A percentile compares a stretch with the other conserved stretches of the same genome.
Conservation (phyloP, 2,797 vertebrate species). For the Aphelocoma californica region DNA sequence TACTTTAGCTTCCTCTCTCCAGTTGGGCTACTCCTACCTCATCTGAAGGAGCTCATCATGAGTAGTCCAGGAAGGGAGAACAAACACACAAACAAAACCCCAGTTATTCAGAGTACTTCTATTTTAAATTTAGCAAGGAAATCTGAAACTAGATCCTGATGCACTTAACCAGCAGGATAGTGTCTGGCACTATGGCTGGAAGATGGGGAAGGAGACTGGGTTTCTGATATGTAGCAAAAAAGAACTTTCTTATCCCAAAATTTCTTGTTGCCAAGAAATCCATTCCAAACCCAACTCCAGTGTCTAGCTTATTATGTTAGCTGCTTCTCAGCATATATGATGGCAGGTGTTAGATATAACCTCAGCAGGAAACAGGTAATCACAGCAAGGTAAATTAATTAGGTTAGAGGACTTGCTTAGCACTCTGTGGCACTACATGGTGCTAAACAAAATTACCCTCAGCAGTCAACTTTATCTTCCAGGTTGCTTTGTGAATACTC, state of each 20-base stretch:
- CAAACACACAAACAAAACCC: neutral
- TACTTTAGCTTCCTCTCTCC: neutral
- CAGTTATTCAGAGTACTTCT: neutral
- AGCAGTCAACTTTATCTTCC: neutral
- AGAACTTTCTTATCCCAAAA: neutral
- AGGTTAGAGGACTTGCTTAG: neutral
- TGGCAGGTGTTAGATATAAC: neutral
- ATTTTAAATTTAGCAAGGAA: neutral
- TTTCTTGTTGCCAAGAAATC: neutral
- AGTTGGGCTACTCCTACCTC: neutral
- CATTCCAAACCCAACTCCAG: neutral
- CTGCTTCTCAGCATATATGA: neutral
- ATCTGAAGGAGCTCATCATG: neutral
- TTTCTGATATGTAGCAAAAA: neutral
- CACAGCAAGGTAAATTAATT: neutral
- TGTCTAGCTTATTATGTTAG: neutral
- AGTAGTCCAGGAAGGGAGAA: neutral
- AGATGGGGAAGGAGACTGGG: neutral
- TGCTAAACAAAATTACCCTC: neutral
- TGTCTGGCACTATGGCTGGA: neutral
- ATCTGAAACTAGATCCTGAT: neutral
- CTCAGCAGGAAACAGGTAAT: constrained; percentile 5
- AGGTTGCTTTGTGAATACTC: neutral
- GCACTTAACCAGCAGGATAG: neutral
- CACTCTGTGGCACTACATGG: neutral